Conservation (phyloP, 1,140 invertebrate genomes). For the Trypoxylus dichotomus region DNA sequence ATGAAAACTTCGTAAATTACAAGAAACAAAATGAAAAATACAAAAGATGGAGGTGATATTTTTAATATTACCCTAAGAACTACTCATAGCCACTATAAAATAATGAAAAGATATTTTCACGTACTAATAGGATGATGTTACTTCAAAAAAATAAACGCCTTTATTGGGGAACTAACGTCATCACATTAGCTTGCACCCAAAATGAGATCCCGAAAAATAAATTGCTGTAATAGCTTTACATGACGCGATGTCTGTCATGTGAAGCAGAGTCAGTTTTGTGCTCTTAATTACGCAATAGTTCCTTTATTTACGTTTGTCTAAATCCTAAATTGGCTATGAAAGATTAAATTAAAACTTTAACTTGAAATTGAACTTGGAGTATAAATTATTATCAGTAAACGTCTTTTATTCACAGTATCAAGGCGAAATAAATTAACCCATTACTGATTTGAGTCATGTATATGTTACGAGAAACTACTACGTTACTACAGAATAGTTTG, state of each 20-base stretch:
- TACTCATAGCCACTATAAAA: background rate
- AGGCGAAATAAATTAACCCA: no score
- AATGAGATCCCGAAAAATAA: constrained; percentile 4
- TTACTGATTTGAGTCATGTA: no score
- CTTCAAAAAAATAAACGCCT: background rate
- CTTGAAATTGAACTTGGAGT: no score
- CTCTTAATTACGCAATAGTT: background rate
- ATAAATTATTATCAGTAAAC: no score
- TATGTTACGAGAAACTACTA: background rate
- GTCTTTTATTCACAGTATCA: no score
- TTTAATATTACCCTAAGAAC: background rate
- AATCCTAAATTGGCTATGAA: no score
- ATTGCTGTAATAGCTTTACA: background rate
- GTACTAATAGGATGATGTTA: background rate
- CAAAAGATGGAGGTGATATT: background rate
- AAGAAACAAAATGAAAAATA: background rate
- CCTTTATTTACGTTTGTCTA: no score
- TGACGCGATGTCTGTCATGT: background rate
- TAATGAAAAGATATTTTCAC: background rate
- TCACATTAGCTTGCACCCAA: background rate
- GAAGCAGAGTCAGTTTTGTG: background rate
- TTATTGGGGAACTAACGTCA: background rate
- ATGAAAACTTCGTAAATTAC: background rate
- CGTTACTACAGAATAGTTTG: no score
- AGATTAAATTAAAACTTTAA: no score